Evolutionary conservation across 2,888 invertebrate species (phyloP).

Genomic region (Macrosiphum euphorbiae): DNA sequence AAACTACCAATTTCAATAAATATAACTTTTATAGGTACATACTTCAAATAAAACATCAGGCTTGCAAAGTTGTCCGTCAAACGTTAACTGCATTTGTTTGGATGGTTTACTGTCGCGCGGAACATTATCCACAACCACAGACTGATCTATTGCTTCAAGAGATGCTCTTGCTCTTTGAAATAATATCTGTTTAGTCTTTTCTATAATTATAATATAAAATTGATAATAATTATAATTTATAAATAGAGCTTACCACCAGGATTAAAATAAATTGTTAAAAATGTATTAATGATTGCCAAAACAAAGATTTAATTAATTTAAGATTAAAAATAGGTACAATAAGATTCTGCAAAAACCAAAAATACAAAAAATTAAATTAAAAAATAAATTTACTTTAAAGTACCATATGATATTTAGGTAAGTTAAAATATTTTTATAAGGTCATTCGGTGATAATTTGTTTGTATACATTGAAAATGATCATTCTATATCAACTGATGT

Average conservation of each 20-base stretch:
- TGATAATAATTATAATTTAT: background rate
- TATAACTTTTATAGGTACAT: background rate
- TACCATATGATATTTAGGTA: too few species aligned
- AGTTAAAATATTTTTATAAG: too few species aligned
- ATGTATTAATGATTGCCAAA: too few species aligned
- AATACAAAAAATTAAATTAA: too few species aligned
- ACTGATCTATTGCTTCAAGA: background rate
- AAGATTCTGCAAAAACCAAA: too few species aligned
- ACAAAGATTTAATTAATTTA: background rate
- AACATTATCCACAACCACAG: background rate
- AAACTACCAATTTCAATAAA: background rate
- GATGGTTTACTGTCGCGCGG: slow-evolving; percentile 31
- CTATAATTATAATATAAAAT: slow-evolving; percentile 25
- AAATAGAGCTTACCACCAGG: background rate
- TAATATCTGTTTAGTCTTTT: slow-evolving; percentile 56
- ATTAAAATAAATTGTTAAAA: background rate
- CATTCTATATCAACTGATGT: too few species aligned
- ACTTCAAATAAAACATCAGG: background rate
- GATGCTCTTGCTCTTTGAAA: background rate
- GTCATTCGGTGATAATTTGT: too few species aligned
- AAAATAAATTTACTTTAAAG: too few species aligned
- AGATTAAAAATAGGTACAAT: too few species aligned
- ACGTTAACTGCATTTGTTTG: slow-evolving; percentile 56
- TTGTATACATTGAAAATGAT: too few species aligned
- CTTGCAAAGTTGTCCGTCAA: slow-evolving; percentile 43